These are phyloP conservation scores for Pararge aegeria DNA, from an alignment of 1,140 invertebrate species.

Conservation along the genomic window DNA sequence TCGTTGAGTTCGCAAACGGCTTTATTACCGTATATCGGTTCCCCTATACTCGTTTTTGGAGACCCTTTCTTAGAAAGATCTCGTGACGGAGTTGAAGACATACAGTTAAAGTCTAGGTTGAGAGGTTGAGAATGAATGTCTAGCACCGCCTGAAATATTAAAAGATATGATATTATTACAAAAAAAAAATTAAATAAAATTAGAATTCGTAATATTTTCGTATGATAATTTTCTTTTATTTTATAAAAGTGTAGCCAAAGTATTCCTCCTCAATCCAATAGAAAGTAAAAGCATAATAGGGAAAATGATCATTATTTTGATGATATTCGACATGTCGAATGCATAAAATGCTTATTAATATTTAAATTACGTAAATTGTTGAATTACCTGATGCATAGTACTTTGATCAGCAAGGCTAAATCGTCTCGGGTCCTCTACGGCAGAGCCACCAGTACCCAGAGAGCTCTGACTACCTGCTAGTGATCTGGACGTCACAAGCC, in stretches of 20 bases:
- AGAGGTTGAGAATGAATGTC: conserved; percentile 73
- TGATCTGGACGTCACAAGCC: conserved; percentile 90
- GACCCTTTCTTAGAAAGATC: conserved; percentile 71
- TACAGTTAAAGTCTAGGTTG: conserved; percentile 76
- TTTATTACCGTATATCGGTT: conserved; percentile 73
- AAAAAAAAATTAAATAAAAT: not conserved
- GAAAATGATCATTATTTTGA: too few relatives aligned
- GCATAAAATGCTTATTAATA: too few relatives aligned
- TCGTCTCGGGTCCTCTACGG: conserved; percentile 66
- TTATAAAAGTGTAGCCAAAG: too few relatives aligned
- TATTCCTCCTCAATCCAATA: too few relatives aligned
- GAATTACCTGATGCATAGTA: conserved; percentile 71
- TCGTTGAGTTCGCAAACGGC: conserved; percentile 67
- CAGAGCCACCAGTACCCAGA: conserved; percentile 78
- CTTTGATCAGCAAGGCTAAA: conserved; percentile 74
- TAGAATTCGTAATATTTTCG: not conserved
- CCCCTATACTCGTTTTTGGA: conserved; percentile 64
- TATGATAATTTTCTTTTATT: too few relatives aligned
- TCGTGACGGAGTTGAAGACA: conserved; percentile 68
- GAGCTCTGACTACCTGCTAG: conserved; percentile 90
- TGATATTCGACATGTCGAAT: too few relatives aligned
- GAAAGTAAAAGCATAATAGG: too few relatives aligned
- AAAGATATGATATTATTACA: not conserved
- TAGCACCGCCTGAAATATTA: conserved; percentile 52
- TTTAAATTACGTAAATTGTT: too few relatives aligned